Evolutionary conservation across 2,888 invertebrate genomes (phyloP).

Genomic region (Ecdyonurus torrentis): DNA sequence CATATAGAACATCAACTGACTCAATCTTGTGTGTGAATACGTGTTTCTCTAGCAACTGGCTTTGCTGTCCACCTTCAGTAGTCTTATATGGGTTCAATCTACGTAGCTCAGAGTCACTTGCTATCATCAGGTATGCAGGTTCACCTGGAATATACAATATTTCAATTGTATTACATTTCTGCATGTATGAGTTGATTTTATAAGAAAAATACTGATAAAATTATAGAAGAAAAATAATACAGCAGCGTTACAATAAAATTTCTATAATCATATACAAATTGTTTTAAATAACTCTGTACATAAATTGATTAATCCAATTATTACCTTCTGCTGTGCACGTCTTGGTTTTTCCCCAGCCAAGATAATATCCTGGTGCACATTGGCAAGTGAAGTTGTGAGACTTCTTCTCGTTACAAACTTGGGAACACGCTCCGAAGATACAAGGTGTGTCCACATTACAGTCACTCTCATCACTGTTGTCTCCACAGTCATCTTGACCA

Average conservation of each 20-base stretch:
- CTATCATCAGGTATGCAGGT: constrained; percentile 44
- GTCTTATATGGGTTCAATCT: constrained; percentile 44
- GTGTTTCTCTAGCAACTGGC: constrained; percentile 20
- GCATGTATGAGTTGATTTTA: no score
- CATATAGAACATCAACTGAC: constrained; percentile 31
- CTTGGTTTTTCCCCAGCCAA: constrained; percentile 17
- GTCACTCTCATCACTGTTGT: constrained; percentile 27
- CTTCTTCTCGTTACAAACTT: constrained; percentile 49
- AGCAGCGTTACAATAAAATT: no score
- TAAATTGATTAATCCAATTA: no score
- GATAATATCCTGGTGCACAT: constrained; percentile 44
- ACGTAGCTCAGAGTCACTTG: constrained; percentile 41
- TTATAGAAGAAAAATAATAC: no score
- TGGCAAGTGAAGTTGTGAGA: constrained; percentile 36
- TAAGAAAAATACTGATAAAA: no score
- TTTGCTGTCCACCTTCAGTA: constrained; percentile 25
- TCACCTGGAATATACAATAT: constrained; percentile 29
- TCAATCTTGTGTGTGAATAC: constrained; percentile 33
- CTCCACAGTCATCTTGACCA: constrained; percentile 22
- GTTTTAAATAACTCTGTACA: no score
- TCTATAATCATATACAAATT: no score
- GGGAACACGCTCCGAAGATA: constrained; percentile 58
- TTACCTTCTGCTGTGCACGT: constrained; percentile 22
- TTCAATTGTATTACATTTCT: constrained; percentile 1
- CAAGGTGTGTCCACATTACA: constrained; percentile 28